Evolutionary conservation across 1,140 invertebrate genomes (phyloP).

Genomic region (Palaemon carinicauda): DNA sequence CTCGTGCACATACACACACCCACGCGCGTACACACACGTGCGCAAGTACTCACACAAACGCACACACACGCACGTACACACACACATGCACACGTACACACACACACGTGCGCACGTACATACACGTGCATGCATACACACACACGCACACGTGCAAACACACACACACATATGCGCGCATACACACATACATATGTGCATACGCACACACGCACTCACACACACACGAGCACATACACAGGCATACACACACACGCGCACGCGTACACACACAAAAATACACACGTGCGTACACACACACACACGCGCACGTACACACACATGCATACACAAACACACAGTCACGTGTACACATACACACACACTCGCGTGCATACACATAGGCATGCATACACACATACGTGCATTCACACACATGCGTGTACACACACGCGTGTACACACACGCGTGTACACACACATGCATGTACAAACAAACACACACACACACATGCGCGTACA

Average conservation of each 20-base stretch:
- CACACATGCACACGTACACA: slow-evolving; percentile 14
- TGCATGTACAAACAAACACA: background rate
- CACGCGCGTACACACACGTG: background rate
- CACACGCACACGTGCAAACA: slow-evolving; percentile 7
- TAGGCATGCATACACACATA: background rate
- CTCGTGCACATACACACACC: background rate
- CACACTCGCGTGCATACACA: background rate
- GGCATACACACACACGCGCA: background rate
- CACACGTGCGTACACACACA: no score
- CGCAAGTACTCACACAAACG: background rate
- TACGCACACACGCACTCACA: background rate
- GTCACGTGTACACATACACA: no score
- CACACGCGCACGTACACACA: no score
- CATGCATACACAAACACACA: no score
- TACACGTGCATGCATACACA: background rate
- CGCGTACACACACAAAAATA: no score
- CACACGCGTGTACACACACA: background rate
- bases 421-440: background rate
- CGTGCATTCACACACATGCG: background rate
- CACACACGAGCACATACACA: background rate
- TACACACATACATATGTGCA: background rate
- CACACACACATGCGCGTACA: background rate
- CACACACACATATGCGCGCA: slow-evolving; percentile 3
- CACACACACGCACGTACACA: slow-evolving; percentile 12
- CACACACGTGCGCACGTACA: background rate